phyloP scores from a whole-genome alignment of 2,113 vertebrate species.

The Lucifuga dentata region DNA sequence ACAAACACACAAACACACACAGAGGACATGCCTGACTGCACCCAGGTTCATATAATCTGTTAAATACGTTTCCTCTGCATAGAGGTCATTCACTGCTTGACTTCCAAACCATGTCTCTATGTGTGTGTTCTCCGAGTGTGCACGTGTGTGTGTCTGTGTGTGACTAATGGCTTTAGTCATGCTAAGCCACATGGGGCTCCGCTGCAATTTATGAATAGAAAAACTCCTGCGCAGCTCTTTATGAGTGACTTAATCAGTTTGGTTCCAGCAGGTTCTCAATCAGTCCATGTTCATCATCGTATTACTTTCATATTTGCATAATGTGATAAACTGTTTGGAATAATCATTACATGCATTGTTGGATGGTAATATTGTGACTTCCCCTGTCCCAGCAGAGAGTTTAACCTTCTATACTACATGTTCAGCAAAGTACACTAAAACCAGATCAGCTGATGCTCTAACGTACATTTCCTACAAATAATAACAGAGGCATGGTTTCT shows the following conservation, averaged over 20 bases:
- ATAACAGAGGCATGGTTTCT: too few relatives aligned
- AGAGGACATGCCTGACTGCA: conserved; percentile 13
- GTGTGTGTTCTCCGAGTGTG: conserved; percentile 5
- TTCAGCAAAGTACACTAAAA: too few relatives aligned
- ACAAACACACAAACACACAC: conserved; percentile 15
- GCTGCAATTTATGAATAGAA: conserved; percentile 60
- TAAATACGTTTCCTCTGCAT: conserved; percentile 31
- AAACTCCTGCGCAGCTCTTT: conserved; percentile 56
- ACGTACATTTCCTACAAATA: too few relatives aligned
- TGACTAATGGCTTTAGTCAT: conserved; percentile 67
- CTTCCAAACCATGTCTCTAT: conserved; percentile 21
- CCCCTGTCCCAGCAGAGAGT: not conserved
- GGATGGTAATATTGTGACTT: not conserved
- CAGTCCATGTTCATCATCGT: conserved; percentile 49
- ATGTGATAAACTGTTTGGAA: conserved; percentile 48
- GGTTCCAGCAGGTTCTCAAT: conserved; percentile 59
- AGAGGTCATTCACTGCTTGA: conserved; percentile 45
- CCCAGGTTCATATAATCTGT: conserved; percentile 44
- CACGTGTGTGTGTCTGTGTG: conserved; percentile 23
- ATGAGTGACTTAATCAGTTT: conserved; percentile 65
- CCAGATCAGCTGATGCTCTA: too few relatives aligned
- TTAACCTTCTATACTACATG: too few relatives aligned
- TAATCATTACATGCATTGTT: conserved; percentile 38
- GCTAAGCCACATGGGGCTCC: conserved; percentile 51
- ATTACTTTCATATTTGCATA: conserved; percentile 56